Evolutionary conservation across 2,113 vertebrate genomes (phyloP), one percentile per base, ranked within the genome.

Genomic region (Nyctereutes procyonoides): DNA sequence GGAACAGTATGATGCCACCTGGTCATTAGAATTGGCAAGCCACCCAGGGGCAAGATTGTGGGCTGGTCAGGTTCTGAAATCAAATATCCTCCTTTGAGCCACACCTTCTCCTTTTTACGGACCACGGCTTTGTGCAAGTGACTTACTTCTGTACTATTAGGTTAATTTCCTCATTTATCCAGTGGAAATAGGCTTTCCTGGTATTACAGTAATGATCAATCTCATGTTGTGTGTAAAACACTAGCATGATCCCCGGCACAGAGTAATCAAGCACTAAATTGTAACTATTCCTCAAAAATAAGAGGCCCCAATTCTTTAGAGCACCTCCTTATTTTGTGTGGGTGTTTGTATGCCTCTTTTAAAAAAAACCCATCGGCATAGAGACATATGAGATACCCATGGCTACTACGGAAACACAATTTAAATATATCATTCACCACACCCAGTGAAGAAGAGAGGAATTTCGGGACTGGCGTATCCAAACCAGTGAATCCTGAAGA

Each of bases 141-240:
- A 82, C 38, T 90, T 90, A 80, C 9, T 76, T 82, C 38, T 96
- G 15, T 56, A 69, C 10, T 24, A 17, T 93, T 79, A 51, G 13
- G 51, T 48, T 92, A 74, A 74, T 94, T 95, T 97, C 88, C 43
- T 92, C 35, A 82, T 55, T 79, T 87, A 32, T 79, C 8, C 32
- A 87, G 55, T 71, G 26, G 11, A 95, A 81, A 88, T 74, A 88
- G 19, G 55, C 9, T 56, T 91, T 95, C 26, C 6, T 96, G 26
- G 60, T 83, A 80, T 48, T 81, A 53, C 30, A 73, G 30, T 67
- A 63, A 88, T 91, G n/a, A 85, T 88, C 85, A 67, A 74, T 82
- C 85, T 73, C 86, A 80, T 74, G 28, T 8, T 62, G 8, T 63
- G 2, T 38, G n/a, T 79, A 63, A 92, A 51, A 74, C 15, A 73